A percentile compares a stretch with the other conserved stretches of the same genome.
These are phyloP conservation scores for Colinus virginianus DNA, from an alignment of 2,113 vertebrate genomes.

Conservation along the genomic window DNA sequence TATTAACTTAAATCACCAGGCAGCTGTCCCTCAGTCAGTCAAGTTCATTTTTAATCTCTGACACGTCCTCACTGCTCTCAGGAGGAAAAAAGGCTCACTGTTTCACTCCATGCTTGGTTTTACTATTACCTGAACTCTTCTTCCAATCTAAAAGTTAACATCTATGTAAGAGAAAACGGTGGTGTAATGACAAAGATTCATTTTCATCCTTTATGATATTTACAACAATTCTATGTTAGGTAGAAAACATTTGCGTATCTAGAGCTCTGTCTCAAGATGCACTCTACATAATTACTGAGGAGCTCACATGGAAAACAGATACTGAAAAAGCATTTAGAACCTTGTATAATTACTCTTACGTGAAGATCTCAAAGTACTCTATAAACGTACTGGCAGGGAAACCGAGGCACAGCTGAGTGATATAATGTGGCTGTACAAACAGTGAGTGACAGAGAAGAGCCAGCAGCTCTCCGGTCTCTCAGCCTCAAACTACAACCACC, in stretches of 20 bases:
- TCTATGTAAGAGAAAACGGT: background rate
- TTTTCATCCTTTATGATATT: background rate
- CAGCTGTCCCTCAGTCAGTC: constrained; percentile 34
- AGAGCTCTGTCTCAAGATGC: background rate
- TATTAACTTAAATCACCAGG: constrained; percentile 14
- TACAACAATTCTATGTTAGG: background rate
- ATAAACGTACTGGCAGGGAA: background rate
- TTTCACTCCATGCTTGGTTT: background rate
- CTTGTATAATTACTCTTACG: background rate
- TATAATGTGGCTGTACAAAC: background rate
- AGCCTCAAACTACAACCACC: accelerated
- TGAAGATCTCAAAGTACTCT: background rate
- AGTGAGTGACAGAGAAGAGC: background rate
- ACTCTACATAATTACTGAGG: background rate
- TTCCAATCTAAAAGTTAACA: background rate
- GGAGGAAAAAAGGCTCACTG: background rate
- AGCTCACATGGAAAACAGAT: background rate
- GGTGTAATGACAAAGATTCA: background rate
- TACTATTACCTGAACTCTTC: background rate
- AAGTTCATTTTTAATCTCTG: constrained; percentile 41
- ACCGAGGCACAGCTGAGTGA: background rate
- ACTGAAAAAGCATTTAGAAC: background rate
- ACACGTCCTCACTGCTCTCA: background rate
- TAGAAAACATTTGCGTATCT: background rate
- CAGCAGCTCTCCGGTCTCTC: background rate